Percentiles rank a stretch among this genome's conserved stretches.
Conservation (phyloP, 2,888 invertebrate genomes). For the Hemicrepidius hirtus region DNA sequence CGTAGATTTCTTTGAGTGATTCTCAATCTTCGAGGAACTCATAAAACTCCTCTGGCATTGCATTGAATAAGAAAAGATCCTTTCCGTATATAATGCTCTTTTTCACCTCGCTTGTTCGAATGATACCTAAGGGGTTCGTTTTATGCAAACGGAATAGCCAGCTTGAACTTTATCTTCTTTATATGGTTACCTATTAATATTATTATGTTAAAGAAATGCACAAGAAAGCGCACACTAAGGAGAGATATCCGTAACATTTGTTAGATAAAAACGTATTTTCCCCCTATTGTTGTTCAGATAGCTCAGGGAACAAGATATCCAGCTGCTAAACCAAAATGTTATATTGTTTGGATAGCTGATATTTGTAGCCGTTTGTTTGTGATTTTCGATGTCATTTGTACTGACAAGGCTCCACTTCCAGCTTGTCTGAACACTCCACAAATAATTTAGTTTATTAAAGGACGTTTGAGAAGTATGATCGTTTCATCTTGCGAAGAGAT, state of each 20-base stretch:
- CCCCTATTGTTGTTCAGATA: slow-evolving; percentile 22
- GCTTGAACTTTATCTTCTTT: slow-evolving; percentile 12
- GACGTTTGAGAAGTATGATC: slow-evolving; percentile 16
- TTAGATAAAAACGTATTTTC: slow-evolving; percentile 11
- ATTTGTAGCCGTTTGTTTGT: slow-evolving; percentile 19
- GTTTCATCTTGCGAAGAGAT: not conserved
- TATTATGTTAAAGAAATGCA: slow-evolving; percentile 12
- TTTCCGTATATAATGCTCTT: not conserved
- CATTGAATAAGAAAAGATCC: slow-evolving; percentile 28
- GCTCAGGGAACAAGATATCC: slow-evolving; percentile 19
- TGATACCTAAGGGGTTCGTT: not conserved
- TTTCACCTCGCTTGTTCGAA: not conserved
- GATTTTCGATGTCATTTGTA: slow-evolving; percentile 28
- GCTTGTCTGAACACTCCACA: slow-evolving; percentile 29
- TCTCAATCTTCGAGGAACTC: slow-evolving; percentile 49
- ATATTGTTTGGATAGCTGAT: slow-evolving; percentile 20
- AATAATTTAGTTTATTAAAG: slow-evolving; percentile 28
- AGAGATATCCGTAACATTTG: slow-evolving; percentile 14
- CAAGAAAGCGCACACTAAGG: not conserved
- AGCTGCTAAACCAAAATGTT: slow-evolving; percentile 14
- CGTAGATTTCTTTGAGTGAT: slow-evolving; percentile 53
- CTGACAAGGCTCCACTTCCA: slow-evolving; percentile 28
- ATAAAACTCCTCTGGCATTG: slow-evolving; percentile 49
- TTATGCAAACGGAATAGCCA: slow-evolving; percentile 5
- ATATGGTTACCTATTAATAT: slow-evolving; percentile 2